Evolutionary conservation across 2,797 vertebrate genomes (phyloP), one percentile per base, ranked within the genome.

Genomic region (Knipowitschia caucasica): DNA sequence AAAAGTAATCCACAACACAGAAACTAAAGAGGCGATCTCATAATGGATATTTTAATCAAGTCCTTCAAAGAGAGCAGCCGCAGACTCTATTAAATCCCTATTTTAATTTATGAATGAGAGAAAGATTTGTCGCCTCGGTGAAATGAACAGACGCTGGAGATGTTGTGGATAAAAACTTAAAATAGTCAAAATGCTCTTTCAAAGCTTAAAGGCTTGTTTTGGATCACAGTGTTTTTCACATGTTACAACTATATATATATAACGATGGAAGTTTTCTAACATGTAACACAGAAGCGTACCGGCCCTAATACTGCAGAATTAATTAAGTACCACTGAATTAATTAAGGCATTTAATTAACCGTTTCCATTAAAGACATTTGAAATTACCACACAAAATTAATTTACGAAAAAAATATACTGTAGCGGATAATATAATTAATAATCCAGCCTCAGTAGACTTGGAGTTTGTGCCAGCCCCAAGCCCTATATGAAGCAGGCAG

Each of bases 41-140:
- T 88, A 87, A 88, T 87, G 83, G 83, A 86, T 86, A 86, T 89
- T 89, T 88, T 88, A 86, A 90, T 90, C 82, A 87, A 83, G 77
- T 83, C 78, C 63, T 81, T 83, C 54, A 67, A 89, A 87, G 83
- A 85, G 68, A 83, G 79, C 40, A 72, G 44, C 18, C 20, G 73
- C 78, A 77, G 73, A 85, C 76, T 71, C 77, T 85, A 85, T 89
- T 88, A 89, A 88, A 80, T 87, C 87, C 81, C 76, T 79, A 80
- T 88, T 88, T 86, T 79, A 83, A 88, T 90, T 88, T 85, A 84
- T 82, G 84, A 85, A 86, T 82, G 73, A 82, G 75, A 57, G 87
- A 82, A 84, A 67, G 62, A 79, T 86, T 82, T 84, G 72, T 67
- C 61, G 65, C 73, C 74, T 78, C 60, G 49, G 71, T 59, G 69